phyloP scores from a whole-genome alignment of 53 echinoderm and acorn worm species.

The Astropecten irregularis region DNA sequence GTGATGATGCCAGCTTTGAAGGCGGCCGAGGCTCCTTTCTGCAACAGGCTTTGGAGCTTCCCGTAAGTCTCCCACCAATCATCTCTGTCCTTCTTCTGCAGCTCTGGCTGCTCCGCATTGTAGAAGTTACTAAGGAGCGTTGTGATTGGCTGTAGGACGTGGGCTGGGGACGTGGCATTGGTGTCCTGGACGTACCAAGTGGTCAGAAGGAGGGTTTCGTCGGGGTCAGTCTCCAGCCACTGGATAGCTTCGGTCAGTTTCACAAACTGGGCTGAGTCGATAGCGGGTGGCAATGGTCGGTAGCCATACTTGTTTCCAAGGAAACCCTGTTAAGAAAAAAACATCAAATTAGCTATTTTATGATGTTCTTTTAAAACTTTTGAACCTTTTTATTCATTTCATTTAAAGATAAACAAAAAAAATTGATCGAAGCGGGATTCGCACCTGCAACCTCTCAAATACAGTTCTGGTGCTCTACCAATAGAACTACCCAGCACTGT shows the following conservation, averaged over 20 bases:
- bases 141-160: slow-evolving; percentile 89
- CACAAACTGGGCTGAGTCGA: slow-evolving; percentile 63
- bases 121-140: slow-evolving; percentile 69
- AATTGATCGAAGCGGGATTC: not conserved
- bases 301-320: slow-evolving; percentile 94
- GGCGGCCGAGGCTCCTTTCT: slow-evolving; percentile 62
- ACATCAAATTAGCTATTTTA: not conserved
- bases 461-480: no score
- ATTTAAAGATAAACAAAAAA: no score
- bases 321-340: slow-evolving; percentile 54
- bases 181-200: slow-evolving; percentile 84
- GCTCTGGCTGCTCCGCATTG: slow-evolving; percentile 55
- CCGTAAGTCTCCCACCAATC: slow-evolving; percentile 78
- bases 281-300: slow-evolving; percentile 70
- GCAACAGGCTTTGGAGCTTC: slow-evolving; percentile 59
- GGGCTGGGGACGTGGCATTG: slow-evolving; percentile 76
- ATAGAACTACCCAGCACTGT: no score
- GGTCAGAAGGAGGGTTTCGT: slow-evolving; percentile 55
- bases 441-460: no score
- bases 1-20: slow-evolving; percentile 50
- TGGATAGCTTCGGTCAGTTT: slow-evolving; percentile 47
- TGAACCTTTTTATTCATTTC: no score
- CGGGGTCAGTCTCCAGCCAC: slow-evolving; percentile 18
- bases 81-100: slow-evolving; percentile 59
- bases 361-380: not conserved